These are phyloP conservation scores for Macquaria australasica DNA, from an alignment of 2,113 vertebrate genomes.

Conservation along the genomic window DNA sequence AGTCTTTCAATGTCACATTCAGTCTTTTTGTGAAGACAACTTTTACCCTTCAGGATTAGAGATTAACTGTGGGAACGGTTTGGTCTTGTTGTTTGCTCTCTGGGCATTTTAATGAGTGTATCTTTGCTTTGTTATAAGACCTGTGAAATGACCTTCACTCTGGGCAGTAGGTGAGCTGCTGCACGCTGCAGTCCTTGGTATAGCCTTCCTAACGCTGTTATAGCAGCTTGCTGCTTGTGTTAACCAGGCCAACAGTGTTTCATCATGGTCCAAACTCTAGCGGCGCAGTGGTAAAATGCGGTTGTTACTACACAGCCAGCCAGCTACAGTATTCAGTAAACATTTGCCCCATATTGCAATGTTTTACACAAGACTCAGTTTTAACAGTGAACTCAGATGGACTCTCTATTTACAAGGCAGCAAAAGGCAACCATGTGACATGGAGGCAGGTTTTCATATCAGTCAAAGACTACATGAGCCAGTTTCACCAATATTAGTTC, in stretches of 20 bases:
- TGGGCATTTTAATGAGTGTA: constrained; percentile 17
- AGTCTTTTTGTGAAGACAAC: not conserved
- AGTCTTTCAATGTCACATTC: not conserved
- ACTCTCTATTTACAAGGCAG: too few species aligned
- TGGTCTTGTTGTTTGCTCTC: constrained; percentile 24
- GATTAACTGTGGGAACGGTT: not conserved
- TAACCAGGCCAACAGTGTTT: constrained; percentile 29
- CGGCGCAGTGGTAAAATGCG: constrained; percentile 11
- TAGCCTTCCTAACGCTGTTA: not conserved
- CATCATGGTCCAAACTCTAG: not conserved
- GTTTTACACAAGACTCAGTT: not conserved
- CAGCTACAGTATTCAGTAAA: not conserved
- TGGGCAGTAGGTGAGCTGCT: not conserved
- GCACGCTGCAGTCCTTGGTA: not conserved
- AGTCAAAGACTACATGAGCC: too few species aligned
- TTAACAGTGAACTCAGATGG: not conserved
- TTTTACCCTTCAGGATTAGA: not conserved
- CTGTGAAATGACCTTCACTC: constrained; percentile 28
- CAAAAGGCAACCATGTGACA: too few species aligned
- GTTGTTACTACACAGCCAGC: not conserved
- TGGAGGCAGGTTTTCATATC: not conserved
- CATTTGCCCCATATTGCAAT: not conserved
- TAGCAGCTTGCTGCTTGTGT: constrained; percentile 12
- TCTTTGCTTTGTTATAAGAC: constrained; percentile 28
- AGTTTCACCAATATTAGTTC: too few species aligned